Base-by-base conservation (phyloP, 2,888 invertebrate genomes). In the Sarcophaga rosellei region DNA sequence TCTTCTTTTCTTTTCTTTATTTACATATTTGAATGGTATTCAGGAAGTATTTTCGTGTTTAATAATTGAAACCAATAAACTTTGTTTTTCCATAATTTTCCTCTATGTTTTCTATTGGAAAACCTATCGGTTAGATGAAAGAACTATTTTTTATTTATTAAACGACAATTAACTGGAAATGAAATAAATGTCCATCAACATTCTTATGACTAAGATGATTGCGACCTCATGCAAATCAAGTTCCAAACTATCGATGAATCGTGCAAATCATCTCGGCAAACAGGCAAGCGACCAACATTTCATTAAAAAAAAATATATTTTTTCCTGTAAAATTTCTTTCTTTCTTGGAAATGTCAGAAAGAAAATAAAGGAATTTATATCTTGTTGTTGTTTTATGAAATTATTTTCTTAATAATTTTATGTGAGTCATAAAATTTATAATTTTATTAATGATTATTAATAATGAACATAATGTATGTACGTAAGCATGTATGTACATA, bases 381-480 rank as follows among this genome's bases (percentile, higher is more conserved):
- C 6, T 35, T 35, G 35, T 1, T 25, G 25, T 6, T 25, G 25
- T 3, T 35, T 35, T 35, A 35, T 73, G 23, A 47, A 25, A n/a
- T 10, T n/a, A 23, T 47, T 15, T 83, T 61, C 10, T 61, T 61
- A 35, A 78, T 44, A 86, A 70, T 74, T 77, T 66, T 65, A 86
- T 53, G 53, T 86, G 84, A 86, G 59, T 86, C 73, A 86, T 86
- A 81, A 78, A 84, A 81, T 11, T 45, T 68, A 69, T 63, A 70
- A 79, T 78, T 81, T 79, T 66, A 75, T 86, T 78, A 75, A 66
- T 35, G 72, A 72, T 76, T 53, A 72, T 25, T 53, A 84, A 70
- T 75, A 44, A 76, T 72, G 66, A 68, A 72, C 53, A 84, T 77
- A 73, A 75, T 35, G 35, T 10, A 35, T 35, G 35, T 35, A 25